phyloP scores from a whole-genome alignment of 2,888 invertebrate species.

The Aphodius sticticus region DNA sequence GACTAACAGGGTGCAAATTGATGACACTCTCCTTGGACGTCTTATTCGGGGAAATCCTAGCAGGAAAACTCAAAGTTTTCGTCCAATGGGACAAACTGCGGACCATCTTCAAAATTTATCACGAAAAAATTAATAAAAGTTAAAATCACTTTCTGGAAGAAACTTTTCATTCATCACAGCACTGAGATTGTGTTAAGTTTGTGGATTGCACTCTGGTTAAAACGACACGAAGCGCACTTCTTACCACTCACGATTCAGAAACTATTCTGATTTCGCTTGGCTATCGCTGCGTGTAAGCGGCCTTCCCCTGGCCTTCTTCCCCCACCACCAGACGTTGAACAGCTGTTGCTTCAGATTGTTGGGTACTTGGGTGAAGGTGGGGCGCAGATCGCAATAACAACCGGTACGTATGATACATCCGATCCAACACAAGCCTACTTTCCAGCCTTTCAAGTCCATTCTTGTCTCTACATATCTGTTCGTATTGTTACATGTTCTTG shows the following conservation, averaged over 20 bases:
- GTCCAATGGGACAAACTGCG: constrained; percentile 90
- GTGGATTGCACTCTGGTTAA: constrained; percentile 6
- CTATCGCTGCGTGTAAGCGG: constrained; percentile 48
- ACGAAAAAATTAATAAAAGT: constrained; percentile 15
- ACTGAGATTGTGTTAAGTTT: not conserved
- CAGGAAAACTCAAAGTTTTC: constrained; percentile 89
- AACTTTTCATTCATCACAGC: constrained; percentile 4
- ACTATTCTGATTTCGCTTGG: constrained; percentile 46
- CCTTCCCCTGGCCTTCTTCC: constrained; percentile 58
- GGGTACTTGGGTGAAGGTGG: not conserved
- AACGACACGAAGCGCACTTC: not conserved
- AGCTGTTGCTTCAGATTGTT: constrained; percentile 51
- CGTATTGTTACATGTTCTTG: not conserved
- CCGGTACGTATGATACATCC: constrained; percentile 22
- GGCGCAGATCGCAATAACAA: not conserved
- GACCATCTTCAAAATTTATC: constrained; percentile 69
- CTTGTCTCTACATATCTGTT: not conserved
- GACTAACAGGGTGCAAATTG: constrained; percentile 59
- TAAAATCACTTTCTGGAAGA: not conserved
- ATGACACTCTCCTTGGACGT: constrained; percentile 74
- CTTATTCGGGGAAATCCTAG: constrained; percentile 83
- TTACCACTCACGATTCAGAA: constrained; percentile 37
- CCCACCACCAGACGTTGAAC: constrained; percentile 40
- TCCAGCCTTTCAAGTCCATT: constrained; percentile 10
- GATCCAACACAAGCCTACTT: not conserved